phyloP scores from a whole-genome alignment of 1,140 invertebrate genomes.

The Ceratosolen fusciceps region DNA sequence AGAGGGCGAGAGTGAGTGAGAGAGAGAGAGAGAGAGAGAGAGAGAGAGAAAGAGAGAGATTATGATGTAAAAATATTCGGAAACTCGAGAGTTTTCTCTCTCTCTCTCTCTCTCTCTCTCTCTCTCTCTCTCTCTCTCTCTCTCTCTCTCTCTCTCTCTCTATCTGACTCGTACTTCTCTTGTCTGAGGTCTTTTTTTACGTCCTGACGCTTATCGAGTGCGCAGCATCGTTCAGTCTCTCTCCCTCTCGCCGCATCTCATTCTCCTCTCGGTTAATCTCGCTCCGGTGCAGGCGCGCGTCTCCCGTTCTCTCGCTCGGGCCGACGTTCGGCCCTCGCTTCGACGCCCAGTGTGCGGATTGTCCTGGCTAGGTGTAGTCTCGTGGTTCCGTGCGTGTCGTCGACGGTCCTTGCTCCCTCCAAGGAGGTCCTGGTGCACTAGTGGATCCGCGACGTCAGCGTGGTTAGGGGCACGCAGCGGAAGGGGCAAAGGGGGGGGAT shows the following conservation, averaged over 20 bases:
- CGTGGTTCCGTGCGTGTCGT: conserved; percentile 46
- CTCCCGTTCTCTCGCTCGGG: not conserved
- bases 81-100: conserved; percentile 28
- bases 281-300: not conserved
- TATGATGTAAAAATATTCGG: conserved; percentile 26
- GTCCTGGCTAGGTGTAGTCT: conserved; percentile 46
- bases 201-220: conserved; percentile 50
- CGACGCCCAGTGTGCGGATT: conserved; percentile 7
- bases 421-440: no score
- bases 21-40: not conserved
- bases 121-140: no score
- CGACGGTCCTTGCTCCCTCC: not conserved
- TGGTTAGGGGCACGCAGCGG: not conserved
- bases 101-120: no score
- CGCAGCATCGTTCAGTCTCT: conserved; percentile 33
- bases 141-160: no score
- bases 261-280: not conserved
- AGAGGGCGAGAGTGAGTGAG: not conserved
- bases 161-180: no score
- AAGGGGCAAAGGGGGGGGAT: no score
- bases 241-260: not conserved
- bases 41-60: not conserved
- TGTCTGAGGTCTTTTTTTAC: conserved; percentile 25
- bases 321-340: not conserved
- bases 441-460: no score